These are phyloP conservation scores for Ophion ellenae DNA, from an alignment of 2,888 invertebrate genomes.

Conservation along the genomic window DNA sequence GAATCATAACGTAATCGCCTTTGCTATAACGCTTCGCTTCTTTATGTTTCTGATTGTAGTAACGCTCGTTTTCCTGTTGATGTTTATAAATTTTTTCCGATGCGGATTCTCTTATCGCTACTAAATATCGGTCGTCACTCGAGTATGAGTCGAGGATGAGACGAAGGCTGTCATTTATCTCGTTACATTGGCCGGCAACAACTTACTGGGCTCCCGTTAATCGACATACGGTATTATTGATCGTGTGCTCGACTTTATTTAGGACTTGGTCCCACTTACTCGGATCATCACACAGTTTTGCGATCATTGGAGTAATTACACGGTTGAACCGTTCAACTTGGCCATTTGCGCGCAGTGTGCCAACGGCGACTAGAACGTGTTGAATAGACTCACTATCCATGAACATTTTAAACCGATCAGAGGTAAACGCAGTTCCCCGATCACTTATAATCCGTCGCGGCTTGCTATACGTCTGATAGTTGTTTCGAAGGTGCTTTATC, in stretches of 20 bases:
- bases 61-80: constrained; percentile 10
- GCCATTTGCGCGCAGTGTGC: constrained; percentile 74
- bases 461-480: constrained; percentile 66
- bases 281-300: constrained; percentile 65
- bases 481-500: constrained; percentile 65
- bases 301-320: constrained; percentile 69
- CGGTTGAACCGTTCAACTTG: constrained; percentile 73
- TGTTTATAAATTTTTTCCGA: neutral
- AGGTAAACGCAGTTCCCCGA: constrained; percentile 74
- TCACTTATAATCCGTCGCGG: constrained; percentile 71
- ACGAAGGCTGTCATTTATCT: constrained; percentile 30
- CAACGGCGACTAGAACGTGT: constrained; percentile 72
- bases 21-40: neutral
- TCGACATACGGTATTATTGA: constrained; percentile 72
- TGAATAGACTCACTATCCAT: constrained; percentile 50
- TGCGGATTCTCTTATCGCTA: constrained; percentile 25
- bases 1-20: constrained; percentile 22
- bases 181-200: constrained; percentile 69
- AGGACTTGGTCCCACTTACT: constrained; percentile 69
- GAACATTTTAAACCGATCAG: constrained; percentile 69
- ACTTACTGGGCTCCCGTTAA: constrained; percentile 71
- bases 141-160: constrained; percentile 8
- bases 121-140: constrained; percentile 38
- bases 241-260: constrained; percentile 67
- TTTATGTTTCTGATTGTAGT: constrained; percentile 14